phyloP scores from a whole-genome alignment of 1,140 invertebrate genomes.

The Kradibia gibbosae region DNA sequence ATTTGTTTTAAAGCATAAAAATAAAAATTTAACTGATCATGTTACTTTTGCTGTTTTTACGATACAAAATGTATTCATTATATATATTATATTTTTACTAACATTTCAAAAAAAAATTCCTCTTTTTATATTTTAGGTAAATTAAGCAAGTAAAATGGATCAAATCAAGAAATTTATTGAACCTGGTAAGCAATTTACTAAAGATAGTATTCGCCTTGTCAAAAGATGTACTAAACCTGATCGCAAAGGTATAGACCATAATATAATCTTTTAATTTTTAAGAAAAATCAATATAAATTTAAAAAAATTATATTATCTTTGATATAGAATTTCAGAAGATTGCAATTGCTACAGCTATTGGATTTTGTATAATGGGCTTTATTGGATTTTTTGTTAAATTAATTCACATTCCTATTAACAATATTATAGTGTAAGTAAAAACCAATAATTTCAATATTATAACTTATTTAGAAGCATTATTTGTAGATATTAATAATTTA shows the following conservation, averaged over 20 bases:
- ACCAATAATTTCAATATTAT: too few species aligned
- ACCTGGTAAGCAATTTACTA: conserved; percentile 95
- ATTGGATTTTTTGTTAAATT: conserved; percentile 99
- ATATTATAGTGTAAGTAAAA: conserved; percentile 93
- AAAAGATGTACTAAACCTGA: conserved; percentile 99
- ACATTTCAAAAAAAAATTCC: too few species aligned
- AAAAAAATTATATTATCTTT: background rate
- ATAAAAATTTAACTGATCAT: too few species aligned
- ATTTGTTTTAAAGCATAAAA: too few species aligned
- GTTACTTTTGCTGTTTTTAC: too few species aligned
- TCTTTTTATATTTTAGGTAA: too few species aligned
- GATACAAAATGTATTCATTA: too few species aligned
- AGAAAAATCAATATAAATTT: background rate
- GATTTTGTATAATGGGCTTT: conserved; percentile 99
- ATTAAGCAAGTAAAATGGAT: conserved; percentile 89
- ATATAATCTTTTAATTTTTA: background rate
- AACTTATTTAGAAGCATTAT: too few species aligned
- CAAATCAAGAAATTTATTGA: conserved; percentile 96
- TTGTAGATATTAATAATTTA: too few species aligned
- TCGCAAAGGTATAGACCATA: conserved; percentile 86
- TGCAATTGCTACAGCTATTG: conserved; percentile 98
- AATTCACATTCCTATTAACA: conserved; percentile 99
- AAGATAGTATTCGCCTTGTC: conserved; percentile 97
- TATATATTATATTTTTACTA: too few species aligned
- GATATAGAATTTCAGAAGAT: conserved; percentile 99